Evolutionary conservation across 2,797 vertebrate species (phyloP), one percentile per base, ranked within the genome.

Genomic region (Rhabdophis nuchalis): DNA sequence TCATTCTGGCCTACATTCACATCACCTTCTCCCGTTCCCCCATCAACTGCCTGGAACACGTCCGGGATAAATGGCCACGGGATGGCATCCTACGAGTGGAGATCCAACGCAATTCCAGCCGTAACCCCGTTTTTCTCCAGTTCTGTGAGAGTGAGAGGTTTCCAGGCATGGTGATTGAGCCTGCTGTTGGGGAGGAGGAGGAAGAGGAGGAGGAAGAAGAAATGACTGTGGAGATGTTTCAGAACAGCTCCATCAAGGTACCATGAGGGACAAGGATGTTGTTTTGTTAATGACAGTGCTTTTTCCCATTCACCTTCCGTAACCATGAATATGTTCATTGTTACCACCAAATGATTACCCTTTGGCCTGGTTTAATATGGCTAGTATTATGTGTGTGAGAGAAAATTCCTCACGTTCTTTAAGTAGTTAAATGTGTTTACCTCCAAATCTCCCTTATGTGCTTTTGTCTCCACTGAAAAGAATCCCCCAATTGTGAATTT

Each of bases 1-100:
- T 99, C 95, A 99, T 99, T 96, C 98, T 99, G 94, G 99, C 99
- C 61, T 99, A 99, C 95, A 99, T 99, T 95, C 99, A 99, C 97
- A 99, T 99, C 0, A 99, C 98, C 95, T 99, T 99, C 97, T 99
- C 99, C 4, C 99, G 99, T 85, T 99, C 99, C 0, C 99, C 99
- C 90, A 99, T 99, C 94, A 99, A 99, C 97, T 99, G 99, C 93
- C 95, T 99, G 98, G 99, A 99, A 96, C 98, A 98, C 0, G 99
- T 99, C 88, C 97, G 99, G 0, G 99, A 99, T 60, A 98, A 98
- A 77, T 99, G 99, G 99, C 99, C 99, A 0, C 97, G 99, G 0
- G 99, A 99, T 0, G 99, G 99, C 23, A 98, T 99, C 96, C 95
- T 99, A 90, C 95, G 99, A 0, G 99, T 99, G 91, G 99, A 99